A percentile compares a stretch with the other conserved stretches of the same genome.
Evolutionary conservation across 2,888 invertebrate species (phyloP).

Genomic region (Aquatica leii): DNA sequence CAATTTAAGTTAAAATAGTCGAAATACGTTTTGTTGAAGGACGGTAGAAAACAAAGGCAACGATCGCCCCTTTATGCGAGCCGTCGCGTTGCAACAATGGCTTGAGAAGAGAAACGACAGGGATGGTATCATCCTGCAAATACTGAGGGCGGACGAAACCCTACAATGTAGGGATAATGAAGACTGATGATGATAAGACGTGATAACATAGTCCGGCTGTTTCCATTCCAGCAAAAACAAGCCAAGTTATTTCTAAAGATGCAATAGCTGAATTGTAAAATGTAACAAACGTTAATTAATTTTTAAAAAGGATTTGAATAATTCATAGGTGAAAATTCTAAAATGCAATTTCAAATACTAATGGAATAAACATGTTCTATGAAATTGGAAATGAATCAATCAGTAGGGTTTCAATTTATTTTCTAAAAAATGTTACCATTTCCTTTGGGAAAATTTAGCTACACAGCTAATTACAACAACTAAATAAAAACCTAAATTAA

Average conservation of each 20-base stretch:
- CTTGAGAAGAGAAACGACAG: conserved; percentile 39
- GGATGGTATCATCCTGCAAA: conserved; percentile 51
- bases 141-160: conserved; percentile 50
- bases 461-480: conserved; percentile 7
- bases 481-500: not conserved
- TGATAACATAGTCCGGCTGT: conserved; percentile 48
- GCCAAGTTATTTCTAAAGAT: conserved; percentile 19
- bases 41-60: conserved; percentile 43
- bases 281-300: conserved; percentile 4
- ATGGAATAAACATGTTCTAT: conserved; percentile 32
- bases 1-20: conserved; percentile 51
- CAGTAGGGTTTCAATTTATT: conserved; percentile 20
- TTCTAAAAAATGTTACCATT: conserved; percentile 19
- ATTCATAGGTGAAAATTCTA: conserved; percentile 20
- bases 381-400: conserved; percentile 29
- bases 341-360: conserved; percentile 23
- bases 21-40: conserved; percentile 54
- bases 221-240: conserved; percentile 19
- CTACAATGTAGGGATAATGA: conserved; percentile 58
- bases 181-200: conserved; percentile 58
- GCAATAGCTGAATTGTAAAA: conserved; percentile 17
- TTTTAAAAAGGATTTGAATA: conserved; percentile 13
- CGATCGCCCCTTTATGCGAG: conserved; percentile 50
- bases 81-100: conserved; percentile 49
- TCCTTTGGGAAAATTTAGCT: conserved; percentile 15